These are phyloP conservation scores for Bambusicola thoracicus DNA, from an alignment of 2,113 vertebrate species.

Conservation along the genomic window DNA sequence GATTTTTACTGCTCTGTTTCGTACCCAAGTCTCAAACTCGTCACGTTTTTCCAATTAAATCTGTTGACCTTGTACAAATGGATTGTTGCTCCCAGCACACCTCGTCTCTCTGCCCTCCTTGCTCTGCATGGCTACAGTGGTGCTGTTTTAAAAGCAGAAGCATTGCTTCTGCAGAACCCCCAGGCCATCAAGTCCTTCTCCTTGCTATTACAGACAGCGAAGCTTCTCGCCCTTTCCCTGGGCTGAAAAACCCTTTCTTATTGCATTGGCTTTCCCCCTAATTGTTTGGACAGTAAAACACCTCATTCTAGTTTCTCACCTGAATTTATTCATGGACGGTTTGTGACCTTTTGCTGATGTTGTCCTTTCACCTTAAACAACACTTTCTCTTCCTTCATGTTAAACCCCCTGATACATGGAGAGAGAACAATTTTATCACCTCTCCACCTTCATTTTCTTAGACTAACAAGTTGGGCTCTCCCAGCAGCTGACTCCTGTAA, in stretches of 20 bases:
- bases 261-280: not conserved
- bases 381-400: constrained; percentile 19
- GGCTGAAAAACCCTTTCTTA: not conserved
- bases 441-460: constrained; percentile 32
- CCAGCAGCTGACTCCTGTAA: not conserved
- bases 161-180: not conserved
- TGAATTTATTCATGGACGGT: constrained; percentile 28
- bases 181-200: not conserved
- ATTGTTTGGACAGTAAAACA: not conserved
- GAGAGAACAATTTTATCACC: constrained; percentile 23
- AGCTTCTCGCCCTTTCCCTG: not conserved
- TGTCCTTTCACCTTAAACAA: constrained; percentile 26
- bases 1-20: not conserved
- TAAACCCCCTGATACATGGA: not conserved
- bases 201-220: not conserved
- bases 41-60: not conserved
- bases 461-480: not conserved
- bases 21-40: not conserved
- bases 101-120: not conserved
- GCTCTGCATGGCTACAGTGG: not conserved
- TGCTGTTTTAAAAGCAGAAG: not conserved
- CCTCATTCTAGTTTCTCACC: not conserved
- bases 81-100: not conserved
- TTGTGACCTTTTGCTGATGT: constrained; percentile 42
- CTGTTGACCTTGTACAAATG: not conserved